phyloP scores from a whole-genome alignment of 2,888 invertebrate species.

The Drosophila antonietae region DNA sequence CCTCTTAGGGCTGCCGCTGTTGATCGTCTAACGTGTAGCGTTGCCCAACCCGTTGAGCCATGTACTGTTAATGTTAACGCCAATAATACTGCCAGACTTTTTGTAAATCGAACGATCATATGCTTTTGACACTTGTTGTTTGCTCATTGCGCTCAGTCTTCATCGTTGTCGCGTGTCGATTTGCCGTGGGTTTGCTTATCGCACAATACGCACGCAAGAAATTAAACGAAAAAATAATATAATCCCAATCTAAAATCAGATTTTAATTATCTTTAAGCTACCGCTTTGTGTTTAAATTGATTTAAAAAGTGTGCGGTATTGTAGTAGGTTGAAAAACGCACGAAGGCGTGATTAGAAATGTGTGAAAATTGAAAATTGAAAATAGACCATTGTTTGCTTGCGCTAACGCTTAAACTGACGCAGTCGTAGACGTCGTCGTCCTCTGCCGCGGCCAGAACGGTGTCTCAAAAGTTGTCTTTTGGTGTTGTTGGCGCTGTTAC shows the following conservation, averaged over 20 bases:
- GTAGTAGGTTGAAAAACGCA: constrained; percentile 15
- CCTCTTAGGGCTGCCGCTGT: constrained; percentile 16
- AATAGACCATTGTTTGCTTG: constrained; percentile 54
- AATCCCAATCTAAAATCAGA: constrained; percentile 42
- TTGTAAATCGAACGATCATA: constrained; percentile 53
- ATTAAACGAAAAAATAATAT: constrained; percentile 12
- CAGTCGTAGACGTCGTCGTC: constrained; percentile 29
- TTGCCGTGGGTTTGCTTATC: constrained; percentile 54
- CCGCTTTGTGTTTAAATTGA: constrained; percentile 44
- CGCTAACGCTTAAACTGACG: constrained; percentile 19
- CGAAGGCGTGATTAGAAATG: constrained; percentile 38
- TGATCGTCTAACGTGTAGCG: constrained; percentile 24
- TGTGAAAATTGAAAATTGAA: constrained; percentile 55
- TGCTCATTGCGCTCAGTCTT: constrained; percentile 51
- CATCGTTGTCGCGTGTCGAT: constrained; percentile 55
- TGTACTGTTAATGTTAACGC: constrained; percentile 12
- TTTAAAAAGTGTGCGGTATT: constrained; percentile 40
- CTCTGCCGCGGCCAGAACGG: constrained; percentile 30
- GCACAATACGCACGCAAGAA: constrained; percentile 53
- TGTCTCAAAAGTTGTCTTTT: constrained; percentile 58
- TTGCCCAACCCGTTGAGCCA: constrained; percentile 20
- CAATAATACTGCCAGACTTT: constrained; percentile 30
- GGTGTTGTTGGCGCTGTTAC: constrained; percentile 33
- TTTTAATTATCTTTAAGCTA: constrained; percentile 40
- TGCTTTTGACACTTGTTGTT: constrained; percentile 74